phyloP scores from a whole-genome alignment of 2,888 invertebrate genomes.

The Nomada hirtipes region DNA sequence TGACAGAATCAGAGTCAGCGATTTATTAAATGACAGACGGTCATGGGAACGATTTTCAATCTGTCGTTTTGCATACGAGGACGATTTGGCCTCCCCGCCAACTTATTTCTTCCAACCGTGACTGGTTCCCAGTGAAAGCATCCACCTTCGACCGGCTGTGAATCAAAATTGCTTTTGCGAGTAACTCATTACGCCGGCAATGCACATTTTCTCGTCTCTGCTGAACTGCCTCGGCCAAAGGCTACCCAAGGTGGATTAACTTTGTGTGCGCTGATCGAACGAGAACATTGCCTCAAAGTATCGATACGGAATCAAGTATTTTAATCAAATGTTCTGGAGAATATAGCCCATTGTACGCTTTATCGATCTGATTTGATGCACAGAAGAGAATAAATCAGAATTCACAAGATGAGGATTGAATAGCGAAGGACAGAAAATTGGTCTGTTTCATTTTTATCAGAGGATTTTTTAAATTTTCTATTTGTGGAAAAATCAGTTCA shows the following conservation, averaged over 20 bases:
- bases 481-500: too few species aligned
- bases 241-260: conserved; percentile 28
- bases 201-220: conserved; percentile 41
- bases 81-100: conserved; percentile 46
- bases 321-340: conserved; percentile 27
- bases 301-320: conserved; percentile 30
- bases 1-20: conserved; percentile 1
- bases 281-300: conserved; percentile 32
- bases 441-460: too few species aligned
- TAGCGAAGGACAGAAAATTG: too few species aligned
- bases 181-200: conserved; percentile 38
- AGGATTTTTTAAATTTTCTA: too few species aligned
- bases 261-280: conserved; percentile 18
- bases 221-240: conserved; percentile 29
- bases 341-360: conserved; percentile 3
- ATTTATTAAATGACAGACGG: conserved; percentile 39
- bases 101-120: conserved; percentile 51
- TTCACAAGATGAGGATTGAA: background rate
- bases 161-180: conserved; percentile 58
- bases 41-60: conserved; percentile 30
- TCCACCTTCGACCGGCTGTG: background rate
- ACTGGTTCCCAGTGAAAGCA: conserved; percentile 36
- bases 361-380: background rate
- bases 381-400: background rate
- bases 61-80: conserved; percentile 54